Conservation (phyloP, 2,113 vertebrate genomes). For the Oreochromis aureus region DNA sequence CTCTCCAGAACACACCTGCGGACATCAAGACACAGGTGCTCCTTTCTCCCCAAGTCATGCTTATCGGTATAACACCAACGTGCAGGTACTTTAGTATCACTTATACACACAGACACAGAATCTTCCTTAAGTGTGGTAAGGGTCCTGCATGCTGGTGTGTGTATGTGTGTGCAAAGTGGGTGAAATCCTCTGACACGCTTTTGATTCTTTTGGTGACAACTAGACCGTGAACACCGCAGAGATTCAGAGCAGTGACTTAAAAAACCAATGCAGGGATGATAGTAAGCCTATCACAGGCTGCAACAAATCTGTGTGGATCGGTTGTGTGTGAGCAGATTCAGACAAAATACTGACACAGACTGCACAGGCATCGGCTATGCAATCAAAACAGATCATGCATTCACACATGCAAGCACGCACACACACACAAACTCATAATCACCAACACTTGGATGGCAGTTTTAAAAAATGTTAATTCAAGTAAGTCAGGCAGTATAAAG, state of each 20-base stretch:
- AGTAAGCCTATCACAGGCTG: not conserved
- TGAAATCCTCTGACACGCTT: slow-evolving; percentile 3
- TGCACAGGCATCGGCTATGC: slow-evolving; percentile 2
- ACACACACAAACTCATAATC: not conserved
- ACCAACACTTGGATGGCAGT: not conserved
- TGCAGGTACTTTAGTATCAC: slow-evolving; percentile 9
- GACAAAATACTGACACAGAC: not conserved
- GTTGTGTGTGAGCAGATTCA: not conserved
- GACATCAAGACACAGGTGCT: slow-evolving; percentile 17
- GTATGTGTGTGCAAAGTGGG: not conserved
- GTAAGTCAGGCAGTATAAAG: not conserved
- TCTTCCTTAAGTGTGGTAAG: not conserved
- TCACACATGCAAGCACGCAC: not conserved
- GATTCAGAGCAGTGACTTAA: not conserved
- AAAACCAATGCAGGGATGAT: not conserved
- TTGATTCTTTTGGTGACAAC: slow-evolving; percentile 36
- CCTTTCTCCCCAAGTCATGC: not conserved
- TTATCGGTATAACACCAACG: slow-evolving; percentile 5
- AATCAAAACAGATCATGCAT: not conserved
- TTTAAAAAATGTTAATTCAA: not conserved
- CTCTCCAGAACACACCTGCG: slow-evolving; percentile 21
- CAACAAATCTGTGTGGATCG: not conserved
- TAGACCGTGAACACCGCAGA: slow-evolving; percentile 32
- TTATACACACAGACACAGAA: not conserved
- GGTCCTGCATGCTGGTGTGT: not conserved